These are phyloP conservation scores for Himalopsyche phryganea DNA, from an alignment of 1,140 invertebrate genomes.

Conservation along the genomic window DNA sequence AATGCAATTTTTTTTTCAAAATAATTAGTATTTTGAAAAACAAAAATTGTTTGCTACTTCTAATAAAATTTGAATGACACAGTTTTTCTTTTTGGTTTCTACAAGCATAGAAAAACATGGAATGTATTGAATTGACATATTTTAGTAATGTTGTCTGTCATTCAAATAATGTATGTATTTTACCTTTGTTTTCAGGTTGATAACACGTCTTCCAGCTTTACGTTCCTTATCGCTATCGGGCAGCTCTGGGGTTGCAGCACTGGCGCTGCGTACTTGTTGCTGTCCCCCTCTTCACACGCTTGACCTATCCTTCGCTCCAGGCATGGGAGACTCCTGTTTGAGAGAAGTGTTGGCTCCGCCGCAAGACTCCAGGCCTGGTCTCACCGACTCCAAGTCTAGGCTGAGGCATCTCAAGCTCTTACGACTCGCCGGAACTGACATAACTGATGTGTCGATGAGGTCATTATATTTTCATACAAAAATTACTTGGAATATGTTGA, in stretches of 20 bases:
- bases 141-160: no score
- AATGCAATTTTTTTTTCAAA: no score
- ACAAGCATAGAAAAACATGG: no score
- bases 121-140: no score
- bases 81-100: no score
- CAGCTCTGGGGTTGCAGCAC: conserved; percentile 73
- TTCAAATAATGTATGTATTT: no score
- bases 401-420: conserved; percentile 73
- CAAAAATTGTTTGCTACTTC: no score
- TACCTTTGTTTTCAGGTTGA: conserved; percentile 57
- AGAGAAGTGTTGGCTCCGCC: conserved; percentile 81
- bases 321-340: conserved; percentile 76
- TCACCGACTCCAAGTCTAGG: conserved; percentile 76
- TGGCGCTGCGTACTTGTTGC: conserved; percentile 76
- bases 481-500: not conserved
- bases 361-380: conserved; percentile 76
- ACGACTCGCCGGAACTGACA: conserved; percentile 79
- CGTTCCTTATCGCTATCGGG: conserved; percentile 77
- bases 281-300: conserved; percentile 78
- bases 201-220: conserved; percentile 78
- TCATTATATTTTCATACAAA: conserved; percentile 29
- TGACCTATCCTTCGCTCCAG: conserved; percentile 62
- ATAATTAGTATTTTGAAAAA: no score
- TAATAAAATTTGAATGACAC: no score
- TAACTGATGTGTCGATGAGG: conserved; percentile 82